Percentiles rank a stretch among this genome's conserved stretches.
Conservation (phyloP, 2,888 invertebrate species). For the Dorcus hopei region DNA sequence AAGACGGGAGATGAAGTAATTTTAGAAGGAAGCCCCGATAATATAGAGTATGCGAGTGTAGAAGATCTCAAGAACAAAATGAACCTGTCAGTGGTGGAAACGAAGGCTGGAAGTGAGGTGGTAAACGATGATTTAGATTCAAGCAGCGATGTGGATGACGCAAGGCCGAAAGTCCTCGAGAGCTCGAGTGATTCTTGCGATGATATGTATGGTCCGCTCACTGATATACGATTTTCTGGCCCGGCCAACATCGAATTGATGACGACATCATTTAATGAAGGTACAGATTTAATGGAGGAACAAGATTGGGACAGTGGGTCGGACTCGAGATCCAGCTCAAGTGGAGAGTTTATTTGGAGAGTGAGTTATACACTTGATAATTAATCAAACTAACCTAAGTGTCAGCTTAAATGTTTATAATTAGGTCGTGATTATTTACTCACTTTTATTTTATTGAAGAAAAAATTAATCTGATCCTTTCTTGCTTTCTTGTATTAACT, state of each 20-base stretch:
- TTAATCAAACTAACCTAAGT: too few relatives aligned
- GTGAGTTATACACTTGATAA: constrained; percentile 45
- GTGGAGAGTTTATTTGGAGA: constrained; percentile 79
- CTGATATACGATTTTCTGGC: constrained; percentile 48
- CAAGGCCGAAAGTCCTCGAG: constrained; percentile 20
- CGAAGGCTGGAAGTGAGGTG: neutral
- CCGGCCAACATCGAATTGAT: constrained; percentile 43
- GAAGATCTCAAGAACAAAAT: neutral
- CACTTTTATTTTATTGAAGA: too few relatives aligned
- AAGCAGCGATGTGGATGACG: constrained; percentile 8
- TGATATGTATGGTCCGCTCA: constrained; percentile 42
- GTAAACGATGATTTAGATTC: constrained; percentile 9
- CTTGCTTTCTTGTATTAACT: neutral
- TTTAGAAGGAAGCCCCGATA: neutral
- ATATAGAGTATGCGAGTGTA: constrained; percentile 1
- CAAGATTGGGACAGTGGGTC: constrained; percentile 72
- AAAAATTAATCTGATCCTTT: neutral
- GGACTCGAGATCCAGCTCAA: constrained; percentile 68
- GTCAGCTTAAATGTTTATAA: too few relatives aligned
- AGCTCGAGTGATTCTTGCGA: constrained; percentile 15
- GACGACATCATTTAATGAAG: constrained; percentile 51
- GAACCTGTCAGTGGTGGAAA: neutral
- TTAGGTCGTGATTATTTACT: too few relatives aligned
- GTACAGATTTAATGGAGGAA: constrained; percentile 53
- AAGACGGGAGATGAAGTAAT: neutral